Evolutionary conservation across 1,140 invertebrate genomes (phyloP), one percentile per base, ranked within the genome.

Genomic region (Cyclargus thomasi): DNA sequence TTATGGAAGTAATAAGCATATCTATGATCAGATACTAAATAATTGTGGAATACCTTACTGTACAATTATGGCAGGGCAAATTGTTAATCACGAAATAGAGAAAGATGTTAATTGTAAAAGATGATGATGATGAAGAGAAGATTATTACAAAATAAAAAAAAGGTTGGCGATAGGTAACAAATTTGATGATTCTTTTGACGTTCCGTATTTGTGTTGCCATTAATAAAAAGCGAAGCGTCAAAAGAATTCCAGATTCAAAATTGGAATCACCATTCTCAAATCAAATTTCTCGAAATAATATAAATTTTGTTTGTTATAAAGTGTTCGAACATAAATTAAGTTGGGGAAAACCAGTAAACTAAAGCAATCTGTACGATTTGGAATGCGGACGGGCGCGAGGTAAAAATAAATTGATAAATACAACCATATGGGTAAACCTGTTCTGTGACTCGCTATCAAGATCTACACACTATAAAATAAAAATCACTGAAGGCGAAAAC

Each of bases 341-440:
- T 16, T 10, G 3, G 21, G 22, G 47, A 67, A 63, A 67, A 55
- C 47, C 67, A 57, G 22, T 47, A 62, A 53, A 53, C 47, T 64
- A 64, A 64, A 57, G 23, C 59, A 68, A 63, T 73, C 63, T 68
- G 69, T 70, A 77, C 77, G 73, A 70, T 68, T 72, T 79, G 81
- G 85, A 85, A 86, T 87, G 85, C 83, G 83, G 85, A 82, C 81
- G 76, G 78, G 76, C 72, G 74, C 72, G 39, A 73, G 72, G 70
- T 74, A 78, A 69, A 81, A 76, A 75, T 76, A 78, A 74, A 81
- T 79, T 76, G 80, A 84, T 81, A 80, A 83, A 82, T 47, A 85
- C 78, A 80, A 83, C 77, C 81, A 84, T 87, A 85, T 85, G 81
- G 78, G 71, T 74, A 77, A 87, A 85, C 85, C 80, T 75, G 85